Percentiles rank a stretch among this genome's conserved stretches.
phyloP scores from a whole-genome alignment of 2,888 invertebrate genomes.

The Nomada ruficornis region DNA sequence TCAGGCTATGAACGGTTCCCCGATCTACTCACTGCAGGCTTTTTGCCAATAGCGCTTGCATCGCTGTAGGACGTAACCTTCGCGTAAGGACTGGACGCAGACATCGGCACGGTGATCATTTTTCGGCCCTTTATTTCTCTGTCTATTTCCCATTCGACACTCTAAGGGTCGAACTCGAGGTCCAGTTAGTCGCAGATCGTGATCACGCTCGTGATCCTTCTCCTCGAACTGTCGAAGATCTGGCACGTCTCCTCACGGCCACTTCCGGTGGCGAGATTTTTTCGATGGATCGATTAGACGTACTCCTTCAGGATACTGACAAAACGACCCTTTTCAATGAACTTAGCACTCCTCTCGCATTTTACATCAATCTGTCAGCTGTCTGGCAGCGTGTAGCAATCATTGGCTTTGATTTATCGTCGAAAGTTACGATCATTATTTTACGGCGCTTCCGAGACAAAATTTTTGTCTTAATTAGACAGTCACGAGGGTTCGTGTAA shows the following conservation, averaged over 20 bases:
- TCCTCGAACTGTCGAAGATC: not conserved
- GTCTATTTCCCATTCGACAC: conserved; percentile 38
- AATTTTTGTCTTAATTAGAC: not conserved
- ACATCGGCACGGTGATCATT: conserved; percentile 82
- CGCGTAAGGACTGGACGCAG: conserved; percentile 80
- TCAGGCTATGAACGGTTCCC: conserved; percentile 29
- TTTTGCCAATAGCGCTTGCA: conserved; percentile 79
- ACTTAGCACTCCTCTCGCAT: not conserved
- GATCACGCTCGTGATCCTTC: not conserved
- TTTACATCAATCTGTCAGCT: conserved; percentile 2
- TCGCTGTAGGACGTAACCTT: conserved; percentile 82
- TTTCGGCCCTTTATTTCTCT: conserved; percentile 37
- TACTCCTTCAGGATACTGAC: not conserved
- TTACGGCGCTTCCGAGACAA: not conserved
- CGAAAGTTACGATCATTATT: not conserved
- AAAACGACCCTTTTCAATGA: not conserved
- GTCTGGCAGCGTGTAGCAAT: not conserved
- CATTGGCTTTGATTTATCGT: conserved; percentile 8
- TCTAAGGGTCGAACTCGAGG: not conserved
- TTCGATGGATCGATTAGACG: not conserved
- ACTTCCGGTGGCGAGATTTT: conserved; percentile 20
- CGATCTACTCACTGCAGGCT: conserved; percentile 77
- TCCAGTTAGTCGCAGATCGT: not conserved
- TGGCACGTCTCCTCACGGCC: conserved; percentile 25
- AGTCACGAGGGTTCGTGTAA: not conserved